phyloP scores from a whole-genome alignment of 2,113 vertebrate genomes.

The Oenanthe melanoleuca region DNA sequence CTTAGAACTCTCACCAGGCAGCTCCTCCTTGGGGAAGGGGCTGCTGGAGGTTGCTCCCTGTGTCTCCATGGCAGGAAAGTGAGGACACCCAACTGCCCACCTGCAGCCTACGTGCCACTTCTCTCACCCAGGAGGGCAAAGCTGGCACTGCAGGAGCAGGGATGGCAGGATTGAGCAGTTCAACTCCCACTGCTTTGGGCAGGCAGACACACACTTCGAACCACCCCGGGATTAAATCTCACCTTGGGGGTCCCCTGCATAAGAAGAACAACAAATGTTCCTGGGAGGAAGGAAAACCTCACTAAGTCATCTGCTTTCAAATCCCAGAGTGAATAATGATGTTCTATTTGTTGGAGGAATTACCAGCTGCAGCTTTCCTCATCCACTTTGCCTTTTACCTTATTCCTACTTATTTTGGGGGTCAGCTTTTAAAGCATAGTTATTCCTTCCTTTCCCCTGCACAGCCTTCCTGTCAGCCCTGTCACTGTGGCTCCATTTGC shows the following conservation, averaged over 20 bases:
- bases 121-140: not conserved
- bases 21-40: not conserved
- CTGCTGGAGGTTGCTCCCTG: not conserved
- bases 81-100: fast-evolving
- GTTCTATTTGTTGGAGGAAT: not conserved
- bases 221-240: not conserved
- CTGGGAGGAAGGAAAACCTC: not conserved
- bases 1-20: not conserved
- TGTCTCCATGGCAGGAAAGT: not conserved
- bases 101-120: not conserved
- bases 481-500: not conserved
- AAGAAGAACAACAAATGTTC: not conserved
- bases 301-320: not conserved
- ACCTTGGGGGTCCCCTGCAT: not conserved
- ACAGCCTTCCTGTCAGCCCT: fast-evolving
- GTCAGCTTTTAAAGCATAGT: fast-evolving
- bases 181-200: not conserved
- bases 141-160: not conserved
- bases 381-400: not conserved
- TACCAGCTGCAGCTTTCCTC: fast-evolving
- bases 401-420: not conserved
- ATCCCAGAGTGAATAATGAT: not conserved
- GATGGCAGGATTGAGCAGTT: not conserved
- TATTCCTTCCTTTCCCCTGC: not conserved
- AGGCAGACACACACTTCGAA: not conserved